Conservation (phyloP, 2,888 invertebrate genomes). For the Stegana nigrithorax region DNA sequence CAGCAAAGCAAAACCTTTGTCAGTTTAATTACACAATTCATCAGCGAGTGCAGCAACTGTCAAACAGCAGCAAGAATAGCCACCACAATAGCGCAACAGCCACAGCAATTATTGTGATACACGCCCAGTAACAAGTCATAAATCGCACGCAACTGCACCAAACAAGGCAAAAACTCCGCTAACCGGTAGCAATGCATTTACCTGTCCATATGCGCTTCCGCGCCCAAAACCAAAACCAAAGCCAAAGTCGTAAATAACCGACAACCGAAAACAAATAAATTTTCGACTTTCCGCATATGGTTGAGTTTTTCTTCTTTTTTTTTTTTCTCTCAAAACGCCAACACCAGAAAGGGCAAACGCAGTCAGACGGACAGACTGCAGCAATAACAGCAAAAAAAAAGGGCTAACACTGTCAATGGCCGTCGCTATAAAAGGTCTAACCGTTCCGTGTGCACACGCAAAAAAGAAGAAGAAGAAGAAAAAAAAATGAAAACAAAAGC, state of each 20-base stretch:
- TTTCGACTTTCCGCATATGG: conserved; percentile 11
- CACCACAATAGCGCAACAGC: background rate
- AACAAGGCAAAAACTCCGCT: no score
- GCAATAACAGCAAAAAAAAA: background rate
- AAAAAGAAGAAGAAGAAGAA: no score
- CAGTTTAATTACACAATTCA: no score
- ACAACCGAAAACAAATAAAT: conserved; percentile 3
- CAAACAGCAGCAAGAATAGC: background rate
- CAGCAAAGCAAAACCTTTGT: no score
- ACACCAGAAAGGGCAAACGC: background rate
- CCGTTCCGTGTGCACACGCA: no score
- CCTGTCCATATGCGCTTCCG: background rate
- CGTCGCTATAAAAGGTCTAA: background rate
- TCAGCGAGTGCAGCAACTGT: no score
- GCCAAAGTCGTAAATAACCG: background rate
- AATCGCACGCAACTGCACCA: background rate
- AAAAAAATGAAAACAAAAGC: background rate
- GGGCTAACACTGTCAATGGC: no score
- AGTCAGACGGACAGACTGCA: background rate
- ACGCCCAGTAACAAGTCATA: background rate
- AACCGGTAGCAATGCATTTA: background rate
- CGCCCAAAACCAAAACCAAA: background rate
- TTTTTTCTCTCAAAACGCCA: no score
- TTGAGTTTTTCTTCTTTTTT: background rate
- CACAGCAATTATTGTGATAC: no score